phyloP scores from a whole-genome alignment of 1,140 invertebrate species.

The Lamellibrachia luymesi region DNA sequence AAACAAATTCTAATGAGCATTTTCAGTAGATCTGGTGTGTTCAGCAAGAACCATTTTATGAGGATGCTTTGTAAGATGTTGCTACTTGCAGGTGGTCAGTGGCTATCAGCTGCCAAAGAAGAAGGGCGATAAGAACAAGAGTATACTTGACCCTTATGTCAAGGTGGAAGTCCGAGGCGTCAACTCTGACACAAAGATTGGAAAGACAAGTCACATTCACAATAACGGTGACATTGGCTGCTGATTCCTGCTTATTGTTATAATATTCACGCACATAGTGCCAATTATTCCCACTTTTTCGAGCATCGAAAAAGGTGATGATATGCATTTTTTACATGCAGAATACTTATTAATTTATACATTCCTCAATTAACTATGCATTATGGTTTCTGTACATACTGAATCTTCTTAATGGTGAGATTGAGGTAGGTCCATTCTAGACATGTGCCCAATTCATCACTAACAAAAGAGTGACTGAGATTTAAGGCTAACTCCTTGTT shows the following conservation, averaged over 20 bases:
- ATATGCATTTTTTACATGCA: no score
- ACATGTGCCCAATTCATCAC: constrained; percentile 56
- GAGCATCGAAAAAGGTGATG: no score
- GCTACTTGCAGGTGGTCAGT: constrained; percentile 59
- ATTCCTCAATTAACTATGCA: no score
- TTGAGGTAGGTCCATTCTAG: no score
- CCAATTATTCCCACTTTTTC: no score
- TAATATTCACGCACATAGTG: no score
- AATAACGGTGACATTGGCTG: constrained; percentile 62
- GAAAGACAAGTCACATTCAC: constrained; percentile 60
- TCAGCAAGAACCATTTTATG: background rate
- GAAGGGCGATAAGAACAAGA: constrained; percentile 55
- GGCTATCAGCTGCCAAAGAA: constrained; percentile 68
- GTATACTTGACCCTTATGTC: constrained; percentile 60
- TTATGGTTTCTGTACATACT: no score
- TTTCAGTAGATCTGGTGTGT: background rate
- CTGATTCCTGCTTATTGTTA: background rate
- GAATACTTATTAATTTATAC: no score
- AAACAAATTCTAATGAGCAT: background rate
- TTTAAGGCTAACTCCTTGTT: constrained; percentile 63
- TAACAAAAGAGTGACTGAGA: constrained; percentile 53
- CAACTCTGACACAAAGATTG: constrained; percentile 57
- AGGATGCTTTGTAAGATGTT: background rate
- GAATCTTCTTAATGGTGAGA: no score
- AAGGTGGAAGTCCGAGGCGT: constrained; percentile 63